phyloP scores from a whole-genome alignment of 2,113 vertebrate genomes.

The Leptosomus discolor region DNA sequence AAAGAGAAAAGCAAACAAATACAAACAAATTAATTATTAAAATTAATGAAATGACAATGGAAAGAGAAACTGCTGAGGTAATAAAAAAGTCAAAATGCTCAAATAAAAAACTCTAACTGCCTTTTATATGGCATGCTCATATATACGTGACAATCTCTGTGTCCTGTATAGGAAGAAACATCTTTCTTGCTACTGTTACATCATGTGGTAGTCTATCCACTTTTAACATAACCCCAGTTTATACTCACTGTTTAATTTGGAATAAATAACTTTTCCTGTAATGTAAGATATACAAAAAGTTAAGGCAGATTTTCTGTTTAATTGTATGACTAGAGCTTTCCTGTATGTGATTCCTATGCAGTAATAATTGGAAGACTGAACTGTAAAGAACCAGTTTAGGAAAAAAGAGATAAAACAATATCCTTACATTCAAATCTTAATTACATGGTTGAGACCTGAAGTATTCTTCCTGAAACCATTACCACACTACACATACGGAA shows the following conservation, averaged over 20 bases:
- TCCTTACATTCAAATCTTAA: neutral
- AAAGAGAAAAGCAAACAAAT: neutral
- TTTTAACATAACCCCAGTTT: neutral
- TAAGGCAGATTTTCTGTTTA: neutral
- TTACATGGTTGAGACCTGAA: neutral
- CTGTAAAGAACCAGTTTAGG: neutral
- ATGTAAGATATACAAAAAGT: neutral
- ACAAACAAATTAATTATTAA: neutral
- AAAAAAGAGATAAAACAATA: neutral
- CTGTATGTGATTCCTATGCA: neutral
- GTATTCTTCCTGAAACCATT: neutral
- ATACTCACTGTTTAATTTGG: neutral
- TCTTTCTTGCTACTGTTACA: neutral
- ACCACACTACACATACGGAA: rapidly evolving
- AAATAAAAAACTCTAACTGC: neutral
- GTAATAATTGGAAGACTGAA: neutral
- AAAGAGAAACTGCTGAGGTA: neutral
- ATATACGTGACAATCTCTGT: neutral
- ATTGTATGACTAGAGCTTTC: neutral
- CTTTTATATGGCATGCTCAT: neutral
- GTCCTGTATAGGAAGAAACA: neutral
- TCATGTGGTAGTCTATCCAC: neutral
- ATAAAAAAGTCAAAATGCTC: neutral
- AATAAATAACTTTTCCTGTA: neutral
- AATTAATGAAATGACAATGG: neutral